phyloP scores from a whole-genome alignment of 1,140 invertebrate genomes.

The Drosophila pectinifera region DNA sequence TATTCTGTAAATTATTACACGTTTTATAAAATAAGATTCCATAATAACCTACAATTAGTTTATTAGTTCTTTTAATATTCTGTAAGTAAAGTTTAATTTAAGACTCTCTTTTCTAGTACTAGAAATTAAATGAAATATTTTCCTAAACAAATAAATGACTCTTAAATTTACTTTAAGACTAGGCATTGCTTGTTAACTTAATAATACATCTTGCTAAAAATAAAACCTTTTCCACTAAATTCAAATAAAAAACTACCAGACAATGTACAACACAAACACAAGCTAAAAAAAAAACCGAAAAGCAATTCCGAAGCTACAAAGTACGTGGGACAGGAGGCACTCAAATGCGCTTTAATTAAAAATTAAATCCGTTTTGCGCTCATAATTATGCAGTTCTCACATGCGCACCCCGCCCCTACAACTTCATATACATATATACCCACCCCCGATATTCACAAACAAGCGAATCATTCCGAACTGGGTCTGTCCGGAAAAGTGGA shows the following conservation, averaged over 20 bases:
- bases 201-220: background rate
- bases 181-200: too few relatives aligned
- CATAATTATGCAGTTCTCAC: slow-evolving; percentile 76
- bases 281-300: slow-evolving; percentile 27
- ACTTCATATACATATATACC: background rate
- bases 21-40: too few relatives aligned
- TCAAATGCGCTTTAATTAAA: slow-evolving; percentile 76
- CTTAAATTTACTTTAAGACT: too few relatives aligned
- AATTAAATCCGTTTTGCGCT: slow-evolving; percentile 74
- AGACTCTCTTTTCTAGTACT: too few relatives aligned
- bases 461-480: slow-evolving; percentile 56
- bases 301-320: slow-evolving; percentile 26
- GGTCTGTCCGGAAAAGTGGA: slow-evolving; percentile 50
- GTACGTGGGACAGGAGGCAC: slow-evolving; percentile 25
- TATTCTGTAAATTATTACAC: too few relatives aligned
- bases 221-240: slow-evolving; percentile 9
- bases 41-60: too few relatives aligned
- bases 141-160: too few relatives aligned
- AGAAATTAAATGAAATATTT: background rate
- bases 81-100: too few relatives aligned
- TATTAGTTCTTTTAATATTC: too few relatives aligned
- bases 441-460: slow-evolving; percentile 1
- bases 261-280: slow-evolving; percentile 16
- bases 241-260: slow-evolving; percentile 4
- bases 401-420: slow-evolving; percentile 36